Percentiles rank a stretch among this genome's conserved stretches.
Conservation (phyloP, 2,797 vertebrate genomes). For the Danionella dracula region DNA sequence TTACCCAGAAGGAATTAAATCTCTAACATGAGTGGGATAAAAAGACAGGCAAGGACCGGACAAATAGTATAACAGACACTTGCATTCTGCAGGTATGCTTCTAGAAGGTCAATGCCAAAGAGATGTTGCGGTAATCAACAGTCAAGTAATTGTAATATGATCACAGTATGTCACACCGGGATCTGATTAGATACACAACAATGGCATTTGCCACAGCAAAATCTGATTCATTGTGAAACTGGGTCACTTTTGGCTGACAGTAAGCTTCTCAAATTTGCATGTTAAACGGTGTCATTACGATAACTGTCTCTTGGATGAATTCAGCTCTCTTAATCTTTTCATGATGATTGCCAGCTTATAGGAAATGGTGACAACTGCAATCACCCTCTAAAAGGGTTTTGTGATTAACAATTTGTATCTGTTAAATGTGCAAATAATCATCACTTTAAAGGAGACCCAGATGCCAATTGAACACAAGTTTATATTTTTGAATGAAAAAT, state of each 20-base stretch:
- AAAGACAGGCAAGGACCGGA: background rate
- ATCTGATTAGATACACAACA: conserved; percentile 2
- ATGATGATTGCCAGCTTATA: conserved; percentile 9
- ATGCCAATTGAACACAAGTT: no score
- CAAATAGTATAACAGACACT: no score
- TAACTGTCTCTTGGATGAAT: conserved; percentile 14
- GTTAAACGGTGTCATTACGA: conserved; percentile 11
- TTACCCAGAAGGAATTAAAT: background rate
- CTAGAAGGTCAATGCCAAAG: background rate
- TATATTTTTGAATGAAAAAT: no score
- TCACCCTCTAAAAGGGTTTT: no score
- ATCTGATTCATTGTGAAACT: background rate
- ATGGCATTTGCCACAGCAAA: conserved; percentile 2
- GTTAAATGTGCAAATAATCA: no score
- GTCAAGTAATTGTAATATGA: background rate
- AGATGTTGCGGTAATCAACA: background rate
- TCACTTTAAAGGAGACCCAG: no score
- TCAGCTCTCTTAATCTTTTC: background rate
- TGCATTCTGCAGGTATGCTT: background rate
- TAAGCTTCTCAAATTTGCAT: conserved; percentile 16
- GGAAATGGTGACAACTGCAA: background rate
- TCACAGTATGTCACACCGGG: conserved; percentile 3
- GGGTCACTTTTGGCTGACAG: conserved; percentile 3
- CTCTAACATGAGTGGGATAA: background rate
- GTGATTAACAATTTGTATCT: no score